Evolutionary conservation across 2,797 vertebrate species (phyloP), one percentile per base, ranked within the genome.

Genomic region (Epinephelus coioides): DNA sequence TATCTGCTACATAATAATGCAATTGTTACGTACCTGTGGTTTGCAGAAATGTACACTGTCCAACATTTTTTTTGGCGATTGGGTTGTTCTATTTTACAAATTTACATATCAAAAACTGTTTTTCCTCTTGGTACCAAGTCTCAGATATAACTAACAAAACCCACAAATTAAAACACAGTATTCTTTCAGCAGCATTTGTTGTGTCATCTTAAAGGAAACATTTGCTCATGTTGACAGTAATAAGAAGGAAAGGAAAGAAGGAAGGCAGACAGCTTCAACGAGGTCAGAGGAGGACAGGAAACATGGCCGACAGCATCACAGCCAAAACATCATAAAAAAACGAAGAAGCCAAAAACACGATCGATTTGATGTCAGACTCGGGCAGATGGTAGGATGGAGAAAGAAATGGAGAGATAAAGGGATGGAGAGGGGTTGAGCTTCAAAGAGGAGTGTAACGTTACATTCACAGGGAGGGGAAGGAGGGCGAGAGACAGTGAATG

Each of bases 301-400:
- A 72, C 11, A 56, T 46, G 56, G 73, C 76, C 15, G 69, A 71
- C 60, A 25, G 76, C 69, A 12, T 47, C 71, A 6, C 69, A 59
- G 69, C 62, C 47, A 64, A 65, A 76, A 76, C 56, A 76, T 60
- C 1, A 19, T 2, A 23, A 69, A 54, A 60, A 69, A 13, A 38
- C 25, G 27, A 30, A 47, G 23, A 43, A 46, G 6, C 30, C 9
- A 53, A 61, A 64, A 53, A 70, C 46, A 66, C 3, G 27, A 81
- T 77, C 4, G 49, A 80, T 73, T 27, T 64, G 69, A 81, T 76
- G 78, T 74, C 59, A 73, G 70, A 56, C 78, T 67, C 54, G 40
- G 73, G 76, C 75, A 76, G 83, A 86, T 76, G 82, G 79, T 47
- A 65, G 40, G 76, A 65, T 14, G 55, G 47, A 55, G 43, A 25